Evolutionary conservation across 1,140 invertebrate species (phyloP).

Genomic region (Ceratosolen fusciceps): DNA sequence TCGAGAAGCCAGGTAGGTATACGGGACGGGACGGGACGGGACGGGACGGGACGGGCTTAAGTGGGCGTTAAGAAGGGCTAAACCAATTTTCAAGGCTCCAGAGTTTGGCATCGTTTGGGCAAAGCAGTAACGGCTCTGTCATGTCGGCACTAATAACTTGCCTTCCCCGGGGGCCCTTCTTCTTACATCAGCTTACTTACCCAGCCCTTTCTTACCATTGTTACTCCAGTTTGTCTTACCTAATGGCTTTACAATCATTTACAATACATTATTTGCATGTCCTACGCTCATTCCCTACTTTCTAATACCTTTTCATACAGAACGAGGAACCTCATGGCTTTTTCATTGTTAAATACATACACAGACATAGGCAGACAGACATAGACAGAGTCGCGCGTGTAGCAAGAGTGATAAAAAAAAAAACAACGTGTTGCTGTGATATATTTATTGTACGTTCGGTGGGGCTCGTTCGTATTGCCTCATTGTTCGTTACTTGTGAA

Average conservation of each 20-base stretch:
- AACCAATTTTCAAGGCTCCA: conserved; percentile 16
- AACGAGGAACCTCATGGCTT: too few species aligned
- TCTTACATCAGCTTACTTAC: background rate
- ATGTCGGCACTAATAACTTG: conserved; percentile 11
- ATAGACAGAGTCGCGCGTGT: too few species aligned
- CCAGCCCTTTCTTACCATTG: background rate
- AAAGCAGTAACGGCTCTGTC: background rate
- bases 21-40: too few species aligned
- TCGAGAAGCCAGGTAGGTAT: background rate
- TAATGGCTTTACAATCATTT: background rate
- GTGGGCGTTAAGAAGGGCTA: conserved; percentile 17
- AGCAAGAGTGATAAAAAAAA: too few species aligned
- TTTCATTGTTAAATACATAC: too few species aligned
- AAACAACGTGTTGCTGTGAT: too few species aligned
- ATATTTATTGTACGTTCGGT: too few species aligned
- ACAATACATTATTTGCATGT: background rate
- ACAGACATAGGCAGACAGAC: too few species aligned
- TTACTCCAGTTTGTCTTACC: background rate
- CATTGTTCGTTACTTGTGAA: too few species aligned
- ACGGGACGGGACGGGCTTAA: background rate
- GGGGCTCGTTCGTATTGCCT: too few species aligned
- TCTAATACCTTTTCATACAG: too few species aligned
- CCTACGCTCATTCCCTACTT: too few species aligned
- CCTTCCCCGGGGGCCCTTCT: background rate
- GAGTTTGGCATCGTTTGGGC: background rate